A percentile compares a stretch with the other conserved stretches of the same genome.
Conservation (phyloP, 2,113 vertebrate genomes). For the Chamaea fasciata region DNA sequence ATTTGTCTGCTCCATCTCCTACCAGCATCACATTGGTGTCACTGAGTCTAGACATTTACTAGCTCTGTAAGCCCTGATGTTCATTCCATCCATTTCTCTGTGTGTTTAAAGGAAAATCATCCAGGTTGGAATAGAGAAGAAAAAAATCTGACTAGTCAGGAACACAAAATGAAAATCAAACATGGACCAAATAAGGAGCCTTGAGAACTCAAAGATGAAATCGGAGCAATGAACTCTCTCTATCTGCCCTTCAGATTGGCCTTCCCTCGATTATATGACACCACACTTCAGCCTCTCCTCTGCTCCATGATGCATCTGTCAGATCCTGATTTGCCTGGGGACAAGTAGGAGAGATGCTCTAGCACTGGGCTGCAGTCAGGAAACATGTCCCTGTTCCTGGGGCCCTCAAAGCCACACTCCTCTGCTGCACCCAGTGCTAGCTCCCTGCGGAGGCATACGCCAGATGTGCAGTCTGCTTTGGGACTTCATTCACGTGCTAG, state of each 20-base stretch:
- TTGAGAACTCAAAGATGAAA: neutral
- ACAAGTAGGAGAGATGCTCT: neutral
- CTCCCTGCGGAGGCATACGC: accelerated
- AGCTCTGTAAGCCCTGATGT: neutral
- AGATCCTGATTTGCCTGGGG: neutral
- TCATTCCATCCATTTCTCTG: neutral
- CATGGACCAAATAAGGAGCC: neutral
- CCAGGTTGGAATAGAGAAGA: neutral
- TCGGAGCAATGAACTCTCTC: neutral
- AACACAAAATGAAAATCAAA: neutral
- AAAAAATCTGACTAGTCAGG: neutral
- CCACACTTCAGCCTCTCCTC: neutral
- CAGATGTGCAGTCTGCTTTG: neutral
- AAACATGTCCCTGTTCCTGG: neutral
- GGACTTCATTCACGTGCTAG: neutral
- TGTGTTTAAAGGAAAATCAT: neutral
- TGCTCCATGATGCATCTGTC: neutral
- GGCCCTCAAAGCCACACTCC: neutral
- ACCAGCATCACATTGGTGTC: neutral
- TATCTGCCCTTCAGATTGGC: neutral
- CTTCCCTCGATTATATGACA: neutral
- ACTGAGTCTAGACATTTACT: neutral
- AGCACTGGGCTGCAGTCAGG: neutral
- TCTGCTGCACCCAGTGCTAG: neutral
- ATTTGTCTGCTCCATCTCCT: neutral